Conservation (phyloP, 2,888 invertebrate species). For the Prionchulus punctatus region DNA sequence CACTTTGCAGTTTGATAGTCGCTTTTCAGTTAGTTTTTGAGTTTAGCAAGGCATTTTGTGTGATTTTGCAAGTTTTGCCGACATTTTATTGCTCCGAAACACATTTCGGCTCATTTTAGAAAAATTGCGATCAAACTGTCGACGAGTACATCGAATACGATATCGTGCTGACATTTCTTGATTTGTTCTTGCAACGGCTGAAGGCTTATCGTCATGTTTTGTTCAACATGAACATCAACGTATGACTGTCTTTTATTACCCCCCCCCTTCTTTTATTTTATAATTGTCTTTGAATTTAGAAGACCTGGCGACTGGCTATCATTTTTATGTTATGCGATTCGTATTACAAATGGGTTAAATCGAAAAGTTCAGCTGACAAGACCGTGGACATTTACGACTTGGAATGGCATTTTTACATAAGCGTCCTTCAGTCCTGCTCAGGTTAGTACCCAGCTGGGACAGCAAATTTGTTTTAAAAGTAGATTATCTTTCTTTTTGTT, state of each 20-base stretch:
- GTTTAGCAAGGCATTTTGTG: too few species aligned
- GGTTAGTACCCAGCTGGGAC: too few species aligned
- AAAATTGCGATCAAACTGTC: constrained; percentile 53
- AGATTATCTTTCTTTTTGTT: too few species aligned
- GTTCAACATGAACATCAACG: constrained; percentile 61
- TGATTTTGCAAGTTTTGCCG: too few species aligned
- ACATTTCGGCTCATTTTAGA: too few species aligned
- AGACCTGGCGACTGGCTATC: constrained; percentile 43
- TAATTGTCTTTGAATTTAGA: background rate
- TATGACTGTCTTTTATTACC: constrained; percentile 27
- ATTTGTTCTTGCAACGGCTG: constrained; percentile 59
- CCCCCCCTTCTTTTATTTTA: background rate
- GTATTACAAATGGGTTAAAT: constrained; percentile 43
- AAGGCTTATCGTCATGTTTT: constrained; percentile 69
- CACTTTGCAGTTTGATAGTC: background rate
- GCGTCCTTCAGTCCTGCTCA: background rate
- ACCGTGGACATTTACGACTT: constrained; percentile 30
- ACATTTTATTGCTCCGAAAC: too few species aligned
- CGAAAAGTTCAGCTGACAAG: constrained; percentile 14
- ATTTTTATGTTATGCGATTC: constrained; percentile 63
- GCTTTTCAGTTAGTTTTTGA: too few species aligned
- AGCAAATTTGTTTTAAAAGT: too few species aligned
- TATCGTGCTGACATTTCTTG: constrained; percentile 66
- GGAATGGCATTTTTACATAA: constrained; percentile 30
- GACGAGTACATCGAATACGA: constrained; percentile 86